Conservation (phyloP, 2,797 vertebrate genomes). For the Gymnoscopelus braueri region DNA sequence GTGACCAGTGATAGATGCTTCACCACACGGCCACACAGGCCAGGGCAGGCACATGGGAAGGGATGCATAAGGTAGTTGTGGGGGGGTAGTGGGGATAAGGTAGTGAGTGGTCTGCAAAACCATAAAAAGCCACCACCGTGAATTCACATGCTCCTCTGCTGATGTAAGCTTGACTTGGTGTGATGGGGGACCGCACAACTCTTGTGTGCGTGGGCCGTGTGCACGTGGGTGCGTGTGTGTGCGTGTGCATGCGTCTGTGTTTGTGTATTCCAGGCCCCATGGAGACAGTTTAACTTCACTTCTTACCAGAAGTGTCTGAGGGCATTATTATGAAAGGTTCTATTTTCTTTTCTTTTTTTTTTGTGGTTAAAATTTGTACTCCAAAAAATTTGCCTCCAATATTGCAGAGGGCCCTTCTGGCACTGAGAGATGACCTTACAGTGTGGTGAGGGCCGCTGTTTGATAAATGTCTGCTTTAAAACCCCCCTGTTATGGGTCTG, state of each 20-base stretch:
- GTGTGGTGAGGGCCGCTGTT: constrained; percentile 29
- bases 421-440: constrained; percentile 14
- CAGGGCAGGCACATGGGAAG: constrained; percentile 21
- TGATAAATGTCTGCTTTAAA: constrained; percentile 56
- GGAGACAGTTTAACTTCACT: constrained; percentile 29
- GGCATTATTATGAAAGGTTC: not conserved
- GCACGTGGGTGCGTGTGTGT: constrained; percentile 13
- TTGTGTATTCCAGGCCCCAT: constrained; percentile 29
- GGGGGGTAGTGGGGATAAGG: constrained; percentile 45
- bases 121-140: constrained; percentile 60
- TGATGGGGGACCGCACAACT: constrained; percentile 2
- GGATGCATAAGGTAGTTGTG: constrained; percentile 17
- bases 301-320: constrained; percentile 40
- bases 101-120: constrained; percentile 51
- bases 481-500: constrained; percentile 36
- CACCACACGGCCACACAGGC: constrained; percentile 31
- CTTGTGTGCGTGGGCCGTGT: constrained; percentile 36
- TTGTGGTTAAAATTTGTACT: not conserved
- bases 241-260: constrained; percentile 2
- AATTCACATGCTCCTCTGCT: constrained; percentile 65
- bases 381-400: constrained; percentile 21
- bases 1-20: constrained; percentile 49
- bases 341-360: too few species aligned
- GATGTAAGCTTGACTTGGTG: constrained; percentile 52
- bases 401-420: constrained; percentile 19